Percentiles rank a stretch among this genome's conserved stretches.
Conservation (phyloP, 2,113 vertebrate species). For the Corydoras sp. region DNA sequence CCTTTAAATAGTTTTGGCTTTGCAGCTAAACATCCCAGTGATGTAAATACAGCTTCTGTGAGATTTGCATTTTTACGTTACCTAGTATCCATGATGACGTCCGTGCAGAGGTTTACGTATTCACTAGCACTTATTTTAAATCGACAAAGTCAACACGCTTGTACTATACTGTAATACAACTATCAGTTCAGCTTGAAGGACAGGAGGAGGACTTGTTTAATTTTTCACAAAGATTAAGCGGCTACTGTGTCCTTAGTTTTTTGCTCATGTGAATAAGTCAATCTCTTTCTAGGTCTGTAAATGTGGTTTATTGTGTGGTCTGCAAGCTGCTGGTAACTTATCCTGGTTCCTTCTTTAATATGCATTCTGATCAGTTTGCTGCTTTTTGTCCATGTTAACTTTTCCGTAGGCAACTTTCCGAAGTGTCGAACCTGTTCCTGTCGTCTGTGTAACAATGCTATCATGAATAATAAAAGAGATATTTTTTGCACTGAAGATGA, state of each 20-base stretch:
- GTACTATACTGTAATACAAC: constrained; percentile 22
- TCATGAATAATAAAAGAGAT: constrained; percentile 52
- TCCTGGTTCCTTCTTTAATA: constrained; percentile 13
- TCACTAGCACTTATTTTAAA: not conserved
- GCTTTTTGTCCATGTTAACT: constrained; percentile 48
- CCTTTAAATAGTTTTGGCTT: no score
- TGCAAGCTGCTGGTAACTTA: constrained; percentile 27
- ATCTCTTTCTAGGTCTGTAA: constrained; percentile 31
- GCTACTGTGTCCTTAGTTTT: constrained; percentile 13
- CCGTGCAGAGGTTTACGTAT: not conserved
- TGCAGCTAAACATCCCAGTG: not conserved
- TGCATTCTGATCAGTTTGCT: constrained; percentile 29
- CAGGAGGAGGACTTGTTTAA: not conserved
- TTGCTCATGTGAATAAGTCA: constrained; percentile 27
- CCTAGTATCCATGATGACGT: not conserved
- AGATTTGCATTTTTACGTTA: not conserved
- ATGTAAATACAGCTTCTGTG: not conserved
- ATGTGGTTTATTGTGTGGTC: constrained; percentile 40
- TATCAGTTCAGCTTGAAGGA: not conserved
- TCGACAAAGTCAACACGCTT: not conserved
- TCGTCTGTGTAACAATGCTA: constrained; percentile 45
- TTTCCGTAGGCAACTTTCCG: constrained; percentile 37
- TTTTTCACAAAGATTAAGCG: not conserved
- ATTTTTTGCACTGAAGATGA: constrained; percentile 50
- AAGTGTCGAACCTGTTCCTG: constrained; percentile 35